A percentile compares a stretch with the other conserved stretches of the same genome.
Evolutionary conservation across 2,797 vertebrate species (phyloP).

Genomic region (Xenentodon cancila): DNA sequence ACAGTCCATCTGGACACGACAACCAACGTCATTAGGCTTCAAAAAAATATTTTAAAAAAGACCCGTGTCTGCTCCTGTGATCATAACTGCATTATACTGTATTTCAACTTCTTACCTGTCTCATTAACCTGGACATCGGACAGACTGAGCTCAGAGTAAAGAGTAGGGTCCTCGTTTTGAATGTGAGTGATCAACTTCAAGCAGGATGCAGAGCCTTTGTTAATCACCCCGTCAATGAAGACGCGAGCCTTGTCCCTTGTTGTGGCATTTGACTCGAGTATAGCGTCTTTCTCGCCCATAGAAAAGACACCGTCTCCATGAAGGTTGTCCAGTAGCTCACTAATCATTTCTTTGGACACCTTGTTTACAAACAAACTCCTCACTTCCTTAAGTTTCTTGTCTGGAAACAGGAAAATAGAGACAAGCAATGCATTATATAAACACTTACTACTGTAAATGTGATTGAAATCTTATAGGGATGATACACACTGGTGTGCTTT

Average conservation of each 20-base stretch:
- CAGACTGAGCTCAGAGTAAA: slow-evolving; percentile 11
- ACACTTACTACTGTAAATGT: too few relatives aligned
- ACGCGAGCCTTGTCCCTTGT: slow-evolving; percentile 54
- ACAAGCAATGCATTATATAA: background rate
- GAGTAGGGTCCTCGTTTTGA: background rate
- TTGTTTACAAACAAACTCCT: slow-evolving; percentile 43
- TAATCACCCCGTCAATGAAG: slow-evolving; percentile 67
- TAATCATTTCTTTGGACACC: slow-evolving; percentile 14
- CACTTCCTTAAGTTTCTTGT: slow-evolving; percentile 21
- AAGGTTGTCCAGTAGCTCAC: slow-evolving; percentile 74
- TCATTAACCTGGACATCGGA: background rate
- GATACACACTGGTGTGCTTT: too few relatives aligned
- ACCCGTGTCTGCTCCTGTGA: too few relatives aligned
- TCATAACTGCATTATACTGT: too few relatives aligned
- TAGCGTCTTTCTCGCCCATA: slow-evolving; percentile 50
- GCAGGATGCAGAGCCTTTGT: slow-evolving; percentile 72
- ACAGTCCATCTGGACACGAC: too few relatives aligned
- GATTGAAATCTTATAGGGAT: too few relatives aligned
- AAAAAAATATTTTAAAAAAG: too few relatives aligned
- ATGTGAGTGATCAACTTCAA: slow-evolving; percentile 43
- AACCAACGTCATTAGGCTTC: too few relatives aligned
- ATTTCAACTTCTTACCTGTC: slow-evolving; percentile 1
- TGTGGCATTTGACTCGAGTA: background rate
- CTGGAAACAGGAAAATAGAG: slow-evolving; percentile 19
- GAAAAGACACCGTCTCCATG: slow-evolving; percentile 53